Evolutionary conservation across 2,888 invertebrate species (phyloP), one percentile per base, ranked within the genome.

Genomic region (Lasiommata megera): DNA sequence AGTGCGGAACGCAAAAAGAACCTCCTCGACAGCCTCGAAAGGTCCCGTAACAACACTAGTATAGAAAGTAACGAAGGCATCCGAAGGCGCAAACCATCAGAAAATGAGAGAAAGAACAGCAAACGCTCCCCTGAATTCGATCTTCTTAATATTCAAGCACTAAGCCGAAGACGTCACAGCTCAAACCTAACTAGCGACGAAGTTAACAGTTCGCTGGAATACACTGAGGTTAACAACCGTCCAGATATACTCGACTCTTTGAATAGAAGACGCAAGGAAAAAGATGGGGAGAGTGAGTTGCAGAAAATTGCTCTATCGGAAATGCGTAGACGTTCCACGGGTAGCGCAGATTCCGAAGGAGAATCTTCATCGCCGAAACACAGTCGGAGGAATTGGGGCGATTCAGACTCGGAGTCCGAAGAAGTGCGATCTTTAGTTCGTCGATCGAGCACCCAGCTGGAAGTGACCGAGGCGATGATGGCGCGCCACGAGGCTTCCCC

Each of bases 401-500:
- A 77, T 38, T 93, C 94, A 48, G 95, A 94, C 71, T 94, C 94
- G 55, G 94, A 94, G 71, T 79, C 92, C 34, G 95, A 94, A 65
- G 94, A 94, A 64, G 85, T 94, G 36, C 92, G 93, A 48, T 91
- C 93, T 68, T 82, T 95, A 34, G 82, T 95, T 51, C 91, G 93
- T 46, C 92, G 93, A 58, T 94, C 94, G 18, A 88, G 92, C 65
- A 84, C 91, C 59, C 94, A 94, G 76, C 81, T 95, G 64, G 87
- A 91, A 54, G 91, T 92, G 55, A 92, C 93, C 0, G 94, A 94
- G 80, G 91, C 90, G 62, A 76, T 91, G 70, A 84, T 93, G 77
- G 84, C 88, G 56, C 88, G 85, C 14, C 86, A 87, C 65, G 87
- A 91, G 56, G 76, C 86, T 0, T 83, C 86, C 34, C 89, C 89